A percentile compares a stretch with the other conserved stretches of the same genome.
These are phyloP conservation scores for Protobothrops flavoviridis DNA, from an alignment of 2,113 vertebrate species.

Conservation along the genomic window DNA sequence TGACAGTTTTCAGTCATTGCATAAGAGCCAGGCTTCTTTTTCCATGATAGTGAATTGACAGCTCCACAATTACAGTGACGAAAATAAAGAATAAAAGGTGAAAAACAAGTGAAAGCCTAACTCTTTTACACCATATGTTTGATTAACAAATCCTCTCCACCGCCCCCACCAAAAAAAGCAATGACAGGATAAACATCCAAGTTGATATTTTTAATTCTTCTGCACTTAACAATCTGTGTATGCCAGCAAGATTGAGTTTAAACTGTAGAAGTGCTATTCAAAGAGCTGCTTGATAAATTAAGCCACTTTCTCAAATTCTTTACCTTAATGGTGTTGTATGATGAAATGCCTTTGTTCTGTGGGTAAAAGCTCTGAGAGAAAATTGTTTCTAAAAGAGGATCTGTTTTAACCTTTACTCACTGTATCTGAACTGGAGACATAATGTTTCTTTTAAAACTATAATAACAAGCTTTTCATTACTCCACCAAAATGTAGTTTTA, in stretches of 20 bases:
- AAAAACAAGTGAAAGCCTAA: conserved; percentile 7
- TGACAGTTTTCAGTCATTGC: neutral
- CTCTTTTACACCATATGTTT: neutral
- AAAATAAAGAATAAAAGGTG: conserved; percentile 15
- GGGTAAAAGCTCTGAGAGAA: neutral
- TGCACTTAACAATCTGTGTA: neutral
- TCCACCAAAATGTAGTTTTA: neutral
- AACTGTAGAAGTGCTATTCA: neutral
- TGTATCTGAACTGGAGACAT: neutral
- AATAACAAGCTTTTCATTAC: neutral
- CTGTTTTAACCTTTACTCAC: neutral
- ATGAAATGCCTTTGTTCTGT: neutral
- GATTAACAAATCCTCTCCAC: conserved; percentile 1
- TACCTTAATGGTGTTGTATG: neutral
- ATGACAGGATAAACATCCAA: conserved; percentile 29
- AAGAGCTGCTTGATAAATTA: neutral
- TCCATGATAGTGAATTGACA: conserved; percentile 16
- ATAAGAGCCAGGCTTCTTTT: conserved; percentile 13
- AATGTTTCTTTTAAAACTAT: neutral
- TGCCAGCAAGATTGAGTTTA: neutral
- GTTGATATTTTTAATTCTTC: conserved; percentile 9
- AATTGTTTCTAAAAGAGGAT: neutral
- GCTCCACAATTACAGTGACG: conserved; percentile 19
- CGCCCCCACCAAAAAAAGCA: neutral
- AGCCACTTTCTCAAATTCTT: neutral